Base-by-base conservation (phyloP, 2,113 vertebrate genomes). In the Butorides virescens region DNA sequence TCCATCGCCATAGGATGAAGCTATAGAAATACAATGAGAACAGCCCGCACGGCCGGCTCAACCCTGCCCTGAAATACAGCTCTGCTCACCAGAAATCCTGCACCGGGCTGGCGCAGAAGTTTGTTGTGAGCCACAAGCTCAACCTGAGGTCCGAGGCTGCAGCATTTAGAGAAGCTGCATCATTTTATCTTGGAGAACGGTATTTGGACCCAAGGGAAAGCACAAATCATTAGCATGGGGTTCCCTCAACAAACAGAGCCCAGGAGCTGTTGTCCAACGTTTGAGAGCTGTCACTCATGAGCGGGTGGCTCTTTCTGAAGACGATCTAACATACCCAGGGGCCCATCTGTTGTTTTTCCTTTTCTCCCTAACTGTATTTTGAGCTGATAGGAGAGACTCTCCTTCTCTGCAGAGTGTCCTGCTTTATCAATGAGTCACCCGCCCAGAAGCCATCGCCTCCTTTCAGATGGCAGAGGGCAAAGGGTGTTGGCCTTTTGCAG, bases 261-360 rank as follows among this genome's bases (percentile, higher is more conserved):
- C 66, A 34, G 53, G 78, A 79, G 74, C 90, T 0, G 0, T 11
- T 68, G 78, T 56, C 95, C 82, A 3, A 30, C 1, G 1, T 36
- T 63, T 39, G 70, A 72, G 62, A 88, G 71, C 88, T 93, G 88
- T 86, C 90, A 47, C 30, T 90, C 53, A n/a, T 0, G 19, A 93
- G 47, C 32, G 13, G 32, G 37, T 70, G 81, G 47, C 88, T 95
- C 47, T 68, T 82, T 67, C 78, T 53, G 53, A 61, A 76, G 71
- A 83, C 22, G 46, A 6, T 67, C 37, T 75, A 76, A 88, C 58
- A 44, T 23, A 46, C 30, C 78, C 63, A 2, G 62, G 56, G 36
- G 36, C 53, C 85, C 92, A 95, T 94, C 94, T 94, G 88, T 68
- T 96, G 71, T 76, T 88, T 93, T 88, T 52, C 47, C 14, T 55